Base-by-base conservation (phyloP, 2,888 invertebrate species). In the Pandemis corylana region DNA sequence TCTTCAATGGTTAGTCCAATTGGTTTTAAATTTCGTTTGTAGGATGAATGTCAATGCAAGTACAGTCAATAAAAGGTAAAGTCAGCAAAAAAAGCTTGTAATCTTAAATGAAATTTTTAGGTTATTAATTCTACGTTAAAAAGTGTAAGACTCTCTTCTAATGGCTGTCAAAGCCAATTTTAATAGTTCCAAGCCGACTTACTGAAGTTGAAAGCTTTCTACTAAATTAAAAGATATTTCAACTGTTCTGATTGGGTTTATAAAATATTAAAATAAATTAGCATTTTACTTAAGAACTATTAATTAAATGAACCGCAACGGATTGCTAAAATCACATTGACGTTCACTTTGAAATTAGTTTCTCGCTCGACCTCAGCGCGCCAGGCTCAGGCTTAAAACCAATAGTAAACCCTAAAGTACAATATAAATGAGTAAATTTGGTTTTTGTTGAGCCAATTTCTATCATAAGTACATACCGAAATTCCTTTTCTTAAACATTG, bases 231-330 rank as follows among this genome's bases (percentile, higher is more conserved):
- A 9, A 20, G 12, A 51, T 36, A 36, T 36, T 36, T 36, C 3
- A 66, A 66, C 46, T 49, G 20, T 56, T 28, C 49, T 28, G 46
- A 46, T 2, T 46, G 59, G 9, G 59, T 28, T 59, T 59, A 59
- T 59, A 59, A 59, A 28, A 28, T 28, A 59, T 59, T 12, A 59
- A 7, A 59, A 13, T 13, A n/a, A n/a, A 62, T 36, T 62, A n/a
- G n/a, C 41, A 41, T 59, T 59, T 59, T 5, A 62, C 62, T 7
- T 7, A n/a, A 20, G 36, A 44, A 68, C 67, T 68, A 68, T 68
- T 68, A 65, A 20, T 68, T 46, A 46, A 61, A 28, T 10, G 2
- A 44, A 28, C 20, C 15, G 28, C 66, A n/a, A 6, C 53, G 5
- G 10, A 59, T 20, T 59, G 28, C 20, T 59, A 59, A 59, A 10